These are phyloP conservation scores for Oscheius sp. DNA, from an alignment of 2,888 invertebrate species.

Conservation along the genomic window DNA sequence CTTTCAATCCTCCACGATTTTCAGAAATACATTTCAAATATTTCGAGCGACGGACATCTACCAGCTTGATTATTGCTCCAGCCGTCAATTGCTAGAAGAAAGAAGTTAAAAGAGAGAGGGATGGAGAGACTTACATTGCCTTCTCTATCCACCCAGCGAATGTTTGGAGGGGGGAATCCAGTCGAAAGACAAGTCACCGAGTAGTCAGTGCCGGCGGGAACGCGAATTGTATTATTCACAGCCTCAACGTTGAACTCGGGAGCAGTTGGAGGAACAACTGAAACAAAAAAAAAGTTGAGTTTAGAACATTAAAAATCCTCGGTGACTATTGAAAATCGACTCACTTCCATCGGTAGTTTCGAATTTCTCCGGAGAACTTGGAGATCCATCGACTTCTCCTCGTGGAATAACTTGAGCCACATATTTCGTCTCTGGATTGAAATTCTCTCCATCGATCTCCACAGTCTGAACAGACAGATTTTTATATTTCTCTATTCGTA, in stretches of 20 bases:
- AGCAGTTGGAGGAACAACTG: constrained; percentile 62
- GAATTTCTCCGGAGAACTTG: constrained; percentile 55
- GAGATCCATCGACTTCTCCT: constrained; percentile 65
- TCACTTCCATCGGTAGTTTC: constrained; percentile 65
- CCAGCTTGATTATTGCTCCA: constrained; percentile 54
- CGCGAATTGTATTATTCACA: constrained; percentile 59
- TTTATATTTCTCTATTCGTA: neutral
- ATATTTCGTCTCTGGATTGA: constrained; percentile 68
- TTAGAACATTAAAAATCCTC: neutral
- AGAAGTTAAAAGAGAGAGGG: neutral
- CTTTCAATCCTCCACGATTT: constrained; percentile 63
- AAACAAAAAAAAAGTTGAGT: neutral
- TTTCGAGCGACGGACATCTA: constrained; percentile 59
- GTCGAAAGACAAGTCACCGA: constrained; percentile 59
- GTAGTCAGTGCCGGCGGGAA: constrained; percentile 65
- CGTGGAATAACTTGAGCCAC: constrained; percentile 62
- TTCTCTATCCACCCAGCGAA: constrained; percentile 66
- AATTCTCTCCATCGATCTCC: constrained; percentile 67
- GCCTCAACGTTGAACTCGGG: constrained; percentile 66
- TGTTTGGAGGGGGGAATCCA: constrained; percentile 64
- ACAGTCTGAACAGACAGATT: constrained; percentile 33
- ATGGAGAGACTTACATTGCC: constrained; percentile 56
- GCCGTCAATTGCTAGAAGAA: constrained; percentile 58
- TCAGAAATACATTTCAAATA: constrained; percentile 64
- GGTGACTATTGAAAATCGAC: neutral